Evolutionary conservation across 2,113 vertebrate genomes (phyloP).

Genomic region (Sinocyclocheilus rhinocerous): DNA sequence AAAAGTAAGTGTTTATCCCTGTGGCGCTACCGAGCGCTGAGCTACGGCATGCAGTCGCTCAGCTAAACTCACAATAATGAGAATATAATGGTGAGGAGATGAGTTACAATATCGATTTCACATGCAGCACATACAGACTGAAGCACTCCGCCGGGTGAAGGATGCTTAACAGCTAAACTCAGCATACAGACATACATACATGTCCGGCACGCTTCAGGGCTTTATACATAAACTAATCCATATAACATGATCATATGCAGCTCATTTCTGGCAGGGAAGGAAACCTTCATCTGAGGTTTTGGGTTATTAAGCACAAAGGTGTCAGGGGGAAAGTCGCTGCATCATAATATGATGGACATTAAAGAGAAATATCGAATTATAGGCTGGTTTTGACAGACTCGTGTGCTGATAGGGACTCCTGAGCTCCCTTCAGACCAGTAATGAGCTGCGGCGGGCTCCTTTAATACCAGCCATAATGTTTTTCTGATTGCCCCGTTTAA

Average conservation of each 20-base stretch:
- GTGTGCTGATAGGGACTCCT: slow-evolving; percentile 70
- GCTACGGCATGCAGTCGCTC: not conserved
- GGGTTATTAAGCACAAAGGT: not conserved
- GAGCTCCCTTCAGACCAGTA: slow-evolving; percentile 75
- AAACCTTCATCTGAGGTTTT: not conserved
- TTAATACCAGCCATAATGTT: slow-evolving; percentile 77
- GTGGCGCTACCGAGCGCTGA: slow-evolving; percentile 2
- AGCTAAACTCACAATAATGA: slow-evolving; percentile 47
- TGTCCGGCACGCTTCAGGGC: not conserved
- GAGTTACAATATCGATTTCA: slow-evolving; percentile 47
- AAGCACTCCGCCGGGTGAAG: slow-evolving; percentile 38
- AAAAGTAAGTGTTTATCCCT: slow-evolving; percentile 31
- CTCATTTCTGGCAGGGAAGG: not conserved
- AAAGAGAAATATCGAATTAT: slow-evolving; percentile 77
- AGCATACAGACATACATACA: not conserved
- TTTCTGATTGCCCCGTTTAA: slow-evolving; percentile 80
- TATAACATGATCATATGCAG: slow-evolving; percentile 2
- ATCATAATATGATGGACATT: slow-evolving; percentile 71
- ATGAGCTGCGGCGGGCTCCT: slow-evolving; percentile 71
- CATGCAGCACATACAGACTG: slow-evolving; percentile 23
- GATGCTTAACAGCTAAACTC: slow-evolving; percentile 10
- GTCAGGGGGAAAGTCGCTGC: not conserved
- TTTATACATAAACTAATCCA: slow-evolving; percentile 21
- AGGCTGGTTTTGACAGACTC: slow-evolving; percentile 74
- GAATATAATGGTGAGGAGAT: slow-evolving; percentile 40